Evolutionary conservation across 2,888 invertebrate genomes (phyloP), one percentile per base, ranked within the genome.

Genomic region (Therioaphis trifolii): DNA sequence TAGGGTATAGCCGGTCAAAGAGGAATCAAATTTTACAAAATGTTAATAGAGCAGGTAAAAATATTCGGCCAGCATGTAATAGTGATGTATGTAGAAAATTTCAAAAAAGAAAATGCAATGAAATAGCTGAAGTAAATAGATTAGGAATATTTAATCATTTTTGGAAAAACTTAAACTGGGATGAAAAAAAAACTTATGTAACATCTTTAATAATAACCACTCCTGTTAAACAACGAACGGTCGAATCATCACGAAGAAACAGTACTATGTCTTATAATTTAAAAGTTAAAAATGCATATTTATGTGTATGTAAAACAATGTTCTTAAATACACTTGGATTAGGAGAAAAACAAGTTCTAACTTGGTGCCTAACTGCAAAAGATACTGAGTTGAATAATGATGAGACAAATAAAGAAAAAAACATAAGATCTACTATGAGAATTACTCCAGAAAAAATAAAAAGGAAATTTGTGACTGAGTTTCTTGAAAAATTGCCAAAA

Each of bases 401-500:
- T 55, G 55, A 55, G 21, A 55, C 1, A 55, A 55, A 55, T 58
- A 24, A 24, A 58, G 24, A 58, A 3, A 58, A 3, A 7, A 24
- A 58, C 24, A 58, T 11, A 24, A 58, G 24, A 24, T 24, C 24
- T 24, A 1, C 24, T 58, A 11, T 24, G 12, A 24, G 58, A 24
- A 24, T 58, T 24, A 24, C 24, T 24, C 24, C 24, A 9, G 24
- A 24, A 58, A 58, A 58, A 58, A 58, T 24, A 58, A 58, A 24
- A 24, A 24, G 58, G 24, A 58, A 5, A 58, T 58, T 58, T 58
- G 58, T 58, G 1, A 58, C 24, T 24, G 24, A 24, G 24, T 58
- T 58, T 58, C 58, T 58, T 58, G 58, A 58, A 58, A 58, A 58
- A 58, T 24, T 58, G 24, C 58, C 58, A 58, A 58, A 58, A 58